Evolutionary conservation across 2,113 vertebrate species (phyloP).

Genomic region (Glaucomys volans): DNA sequence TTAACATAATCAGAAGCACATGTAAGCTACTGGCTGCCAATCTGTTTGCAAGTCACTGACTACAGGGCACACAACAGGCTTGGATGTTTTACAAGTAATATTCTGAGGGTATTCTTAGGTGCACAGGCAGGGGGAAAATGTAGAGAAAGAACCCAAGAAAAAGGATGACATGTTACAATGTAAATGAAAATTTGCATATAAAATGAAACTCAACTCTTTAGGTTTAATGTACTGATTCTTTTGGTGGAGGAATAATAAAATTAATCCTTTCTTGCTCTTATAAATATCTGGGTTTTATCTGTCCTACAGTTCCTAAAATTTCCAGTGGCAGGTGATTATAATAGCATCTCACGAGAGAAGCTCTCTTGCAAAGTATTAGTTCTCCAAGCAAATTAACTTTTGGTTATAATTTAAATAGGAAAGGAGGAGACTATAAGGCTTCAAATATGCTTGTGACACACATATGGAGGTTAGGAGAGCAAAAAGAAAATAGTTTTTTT

Average conservation of each 20-base stretch:
- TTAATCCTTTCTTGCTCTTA: not conserved
- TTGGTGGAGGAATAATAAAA: not conserved
- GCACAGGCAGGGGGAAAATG: not conserved
- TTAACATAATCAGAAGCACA: constrained; percentile 82
- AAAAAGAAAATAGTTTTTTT: not conserved
- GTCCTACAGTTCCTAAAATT: constrained; percentile 25
- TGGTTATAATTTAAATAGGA: constrained; percentile 48
- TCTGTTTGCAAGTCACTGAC: constrained; percentile 45
- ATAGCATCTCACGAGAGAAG: not conserved
- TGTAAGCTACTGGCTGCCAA: constrained; percentile 78
- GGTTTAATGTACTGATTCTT: not conserved
- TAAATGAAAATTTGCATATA: not conserved
- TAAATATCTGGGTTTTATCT: constrained; percentile 12
- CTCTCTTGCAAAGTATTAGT: not conserved
- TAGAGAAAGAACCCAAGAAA: not conserved
- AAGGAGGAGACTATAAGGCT: not conserved
- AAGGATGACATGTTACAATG: not conserved
- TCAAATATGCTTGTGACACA: not conserved
- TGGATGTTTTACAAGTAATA: constrained; percentile 39
- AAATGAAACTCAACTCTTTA: not conserved
- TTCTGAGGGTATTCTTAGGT: not conserved
- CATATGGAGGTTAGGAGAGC: not conserved
- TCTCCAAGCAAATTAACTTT: constrained; percentile 56
- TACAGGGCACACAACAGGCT: not conserved
- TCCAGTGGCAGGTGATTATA: not conserved